Evolutionary conservation across 2,888 invertebrate species (phyloP), one percentile per base, ranked within the genome.

Genomic region (Drosophila formosana): DNA sequence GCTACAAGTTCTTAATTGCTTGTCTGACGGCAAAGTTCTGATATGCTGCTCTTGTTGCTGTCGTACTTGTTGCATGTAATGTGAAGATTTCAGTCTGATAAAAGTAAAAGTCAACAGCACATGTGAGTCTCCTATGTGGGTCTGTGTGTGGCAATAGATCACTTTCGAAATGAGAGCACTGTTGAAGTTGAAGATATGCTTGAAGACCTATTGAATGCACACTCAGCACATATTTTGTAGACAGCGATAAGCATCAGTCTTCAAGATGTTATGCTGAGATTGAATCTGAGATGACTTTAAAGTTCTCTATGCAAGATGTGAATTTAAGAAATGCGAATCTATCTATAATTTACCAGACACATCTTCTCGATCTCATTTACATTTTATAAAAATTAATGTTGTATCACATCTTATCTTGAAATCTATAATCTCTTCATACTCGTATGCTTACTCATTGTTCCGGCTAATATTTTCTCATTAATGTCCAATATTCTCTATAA

Each of bases 1-100:
- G 75, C 78, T 45, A 78, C 69, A 69, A 74, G 74, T 78, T 78
- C 74, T 69, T 73, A 78, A 76, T 78, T 76, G 74, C 58, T 66
- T 69, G 56, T 62, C 49, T 58, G 78, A 68, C 58, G 72, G 67
- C 63, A 56, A 56, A 56, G 58, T 43, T 72, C 51, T 58, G 58
- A 77, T 77, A 76, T 75, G 53, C 60, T 70, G 66, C 45, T 75
- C 52, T 65, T 50, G 52, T 65, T 70, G 66, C 56, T 70, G 61
- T 57, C 65, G 61, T 62, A 55, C 57, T 66, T 70, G 66, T 66
- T 66, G 76, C 72, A 43, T 62, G 72, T 71, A 71, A 76, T 76
- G 58, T 55, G 66, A 50, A 66, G 75, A 75, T 75, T 11, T 51
- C 50, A 11, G 34, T 53, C 45, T 58, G 77, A 75, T 77, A 73